These are phyloP conservation scores for Limnothrissa miodon DNA, from an alignment of 2,113 vertebrate genomes.

Conservation along the genomic window DNA sequence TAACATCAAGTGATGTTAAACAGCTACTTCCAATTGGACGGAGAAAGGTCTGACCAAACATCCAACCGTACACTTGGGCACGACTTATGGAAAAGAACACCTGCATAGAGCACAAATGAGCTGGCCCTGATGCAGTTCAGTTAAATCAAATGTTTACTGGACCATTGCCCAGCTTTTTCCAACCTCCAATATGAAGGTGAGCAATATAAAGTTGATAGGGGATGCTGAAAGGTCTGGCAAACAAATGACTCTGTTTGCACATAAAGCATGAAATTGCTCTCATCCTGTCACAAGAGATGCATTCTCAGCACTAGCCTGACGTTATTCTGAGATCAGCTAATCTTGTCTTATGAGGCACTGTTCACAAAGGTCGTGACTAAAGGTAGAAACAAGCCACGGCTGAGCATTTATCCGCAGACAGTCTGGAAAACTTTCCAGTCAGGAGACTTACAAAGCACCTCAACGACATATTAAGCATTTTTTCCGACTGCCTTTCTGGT, in stretches of 20 bases:
- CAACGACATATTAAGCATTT: not conserved
- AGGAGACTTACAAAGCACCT: not conserved
- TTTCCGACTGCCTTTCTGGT: not conserved
- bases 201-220: not conserved
- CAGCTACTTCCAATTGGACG: not conserved
- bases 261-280: not conserved
- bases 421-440: not conserved
- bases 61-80: not conserved
- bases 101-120: not conserved
- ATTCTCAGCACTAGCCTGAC: not conserved
- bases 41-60: not conserved
- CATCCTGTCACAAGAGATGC: not conserved
- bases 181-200: not conserved
- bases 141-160: not conserved
- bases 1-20: not conserved
- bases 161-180: not conserved
- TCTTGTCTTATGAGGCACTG: slow-evolving; percentile 11
- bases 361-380: not conserved
- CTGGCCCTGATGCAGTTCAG: not conserved
- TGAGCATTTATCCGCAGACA: not conserved
- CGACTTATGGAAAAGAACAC: not conserved
- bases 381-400: not conserved
- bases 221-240: not conserved
- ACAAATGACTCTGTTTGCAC: not conserved
- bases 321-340: slow-evolving; percentile 24